Base-by-base conservation (phyloP, 1,140 invertebrate genomes). In the Heliconius hermathena region DNA sequence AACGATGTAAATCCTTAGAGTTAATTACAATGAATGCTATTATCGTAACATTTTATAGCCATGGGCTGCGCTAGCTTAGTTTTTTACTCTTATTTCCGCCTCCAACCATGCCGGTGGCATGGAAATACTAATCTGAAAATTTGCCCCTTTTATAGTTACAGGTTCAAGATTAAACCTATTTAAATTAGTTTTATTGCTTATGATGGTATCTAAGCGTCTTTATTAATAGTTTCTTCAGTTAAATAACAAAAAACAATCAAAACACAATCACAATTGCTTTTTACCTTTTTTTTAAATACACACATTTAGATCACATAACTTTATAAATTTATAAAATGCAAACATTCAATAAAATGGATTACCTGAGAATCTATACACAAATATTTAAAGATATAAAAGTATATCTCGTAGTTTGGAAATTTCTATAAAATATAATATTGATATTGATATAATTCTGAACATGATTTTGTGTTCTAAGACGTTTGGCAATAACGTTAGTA, bases 1-100 rank as follows among this genome's bases (percentile, higher is more conserved):
- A 60, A 9, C 54, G 8, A 26, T 8, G 20, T 60, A 60, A 60
- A 60, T 60, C 9, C n/a, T 60, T 26, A 3, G 6, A 57, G 54
- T 22, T 60, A 9, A 60, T 60, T 22, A 60, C n/a, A 60, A n/a
- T 60, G 54, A 60, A 60, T 60, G 54, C 54, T 60, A 60, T 60
- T 22, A 60, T 60, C 54, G n/a, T 60, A 60, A 60, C n/a, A 60
- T 60, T 60, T 60, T 60, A 60, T 60, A 60, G 54, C 54, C 8
- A n/a, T 22, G 54, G 54, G 49, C 1, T 52, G 18, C 49, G 49
- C 18, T 18, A 52, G 18, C 18, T 52, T 52, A 52, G 18, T 20
- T 60, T 9, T 8, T 22, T 60, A 60, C 8, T 60, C n/a, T 60
- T 57, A 22, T 57, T 60, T 60, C n/a, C n/a, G 20, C n/a, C 3